Percentiles rank a stretch among this genome's conserved stretches.
These are phyloP conservation scores for Prunella strophiata DNA, from an alignment of 2,797 vertebrate species.

Conservation along the genomic window DNA sequence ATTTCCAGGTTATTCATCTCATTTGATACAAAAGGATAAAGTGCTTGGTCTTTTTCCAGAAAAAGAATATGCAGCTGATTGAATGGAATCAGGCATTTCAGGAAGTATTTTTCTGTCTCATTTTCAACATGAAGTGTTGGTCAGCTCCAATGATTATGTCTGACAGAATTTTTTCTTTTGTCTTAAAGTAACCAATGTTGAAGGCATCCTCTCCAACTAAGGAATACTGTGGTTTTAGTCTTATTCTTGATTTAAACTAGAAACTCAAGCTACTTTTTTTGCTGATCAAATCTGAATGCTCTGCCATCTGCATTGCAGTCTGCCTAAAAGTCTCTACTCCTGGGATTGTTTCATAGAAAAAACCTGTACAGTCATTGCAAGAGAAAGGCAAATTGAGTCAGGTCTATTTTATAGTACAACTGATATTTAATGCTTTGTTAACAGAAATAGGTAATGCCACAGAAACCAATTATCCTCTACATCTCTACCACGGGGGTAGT, in stretches of 20 bases:
- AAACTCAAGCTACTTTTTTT: background rate
- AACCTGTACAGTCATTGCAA: rapidly evolving
- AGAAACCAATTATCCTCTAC: background rate
- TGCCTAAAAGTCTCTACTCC: background rate
- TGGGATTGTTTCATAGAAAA: background rate
- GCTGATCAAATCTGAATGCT: background rate
- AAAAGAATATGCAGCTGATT: background rate
- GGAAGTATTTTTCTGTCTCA: background rate
- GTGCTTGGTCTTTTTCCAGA: background rate
- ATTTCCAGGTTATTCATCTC: background rate
- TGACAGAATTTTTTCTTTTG: background rate
- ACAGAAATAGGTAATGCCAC: background rate
- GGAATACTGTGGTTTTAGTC: background rate
- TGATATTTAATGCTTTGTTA: background rate
- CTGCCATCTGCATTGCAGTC: background rate
- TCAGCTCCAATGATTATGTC: background rate
- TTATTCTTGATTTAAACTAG: background rate
- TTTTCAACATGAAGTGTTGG: background rate
- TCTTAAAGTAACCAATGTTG: background rate
- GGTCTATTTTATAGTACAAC: background rate
- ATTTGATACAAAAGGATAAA: background rate
- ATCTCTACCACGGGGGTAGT: background rate
- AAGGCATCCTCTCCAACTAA: background rate
- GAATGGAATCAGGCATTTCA: background rate
- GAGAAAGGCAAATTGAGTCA: background rate